Percentiles rank a stretch among this genome's conserved stretches.
Conservation (phyloP, 37 sponge, comb jelly and placozoan species). For the Chondrilla cf. caribensis region DNA sequence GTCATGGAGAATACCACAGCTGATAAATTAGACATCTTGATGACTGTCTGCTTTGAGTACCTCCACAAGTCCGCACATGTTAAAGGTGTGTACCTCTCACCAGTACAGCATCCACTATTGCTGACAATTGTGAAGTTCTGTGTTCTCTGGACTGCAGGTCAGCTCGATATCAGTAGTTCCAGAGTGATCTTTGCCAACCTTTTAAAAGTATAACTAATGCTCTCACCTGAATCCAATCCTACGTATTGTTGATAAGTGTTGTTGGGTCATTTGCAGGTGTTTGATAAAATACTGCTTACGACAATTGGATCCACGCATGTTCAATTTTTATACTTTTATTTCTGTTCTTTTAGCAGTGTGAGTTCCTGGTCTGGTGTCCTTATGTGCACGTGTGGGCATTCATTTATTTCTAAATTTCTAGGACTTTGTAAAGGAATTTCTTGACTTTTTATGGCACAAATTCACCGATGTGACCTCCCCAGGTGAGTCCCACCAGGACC, state of each 20-base stretch:
- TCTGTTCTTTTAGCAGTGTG: slow-evolving; percentile 59
- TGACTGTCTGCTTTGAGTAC: slow-evolving; percentile 44
- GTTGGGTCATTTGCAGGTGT: slow-evolving; percentile 35
- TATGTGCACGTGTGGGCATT: not conserved
- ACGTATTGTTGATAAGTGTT: too few species aligned
- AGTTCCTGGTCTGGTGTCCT: not conserved
- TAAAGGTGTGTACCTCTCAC: slow-evolving; percentile 9
- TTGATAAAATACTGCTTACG: slow-evolving; percentile 54
- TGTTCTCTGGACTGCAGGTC: slow-evolving; percentile 11
- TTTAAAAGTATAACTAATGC: not conserved
- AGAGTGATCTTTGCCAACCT: not conserved
- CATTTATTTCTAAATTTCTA: slow-evolving; percentile 11
- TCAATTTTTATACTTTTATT: slow-evolving; percentile 75
- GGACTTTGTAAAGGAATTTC: slow-evolving; percentile 48
- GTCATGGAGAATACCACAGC: slow-evolving; percentile 54
- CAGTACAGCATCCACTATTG: not conserved
- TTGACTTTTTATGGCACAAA: slow-evolving; percentile 70
- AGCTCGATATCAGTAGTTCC: not conserved
- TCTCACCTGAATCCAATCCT: too few species aligned
- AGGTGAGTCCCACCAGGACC: slow-evolving; percentile 4
- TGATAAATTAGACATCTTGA: slow-evolving; percentile 70
- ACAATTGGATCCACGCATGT: slow-evolving; percentile 79
- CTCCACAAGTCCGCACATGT: slow-evolving; percentile 25
- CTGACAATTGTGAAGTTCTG: not conserved
- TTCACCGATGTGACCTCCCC: slow-evolving; percentile 51